A percentile compares a stretch with the other conserved stretches of the same genome.
phyloP scores from a whole-genome alignment of 2,888 invertebrate genomes.

The Agonum fuliginosum region DNA sequence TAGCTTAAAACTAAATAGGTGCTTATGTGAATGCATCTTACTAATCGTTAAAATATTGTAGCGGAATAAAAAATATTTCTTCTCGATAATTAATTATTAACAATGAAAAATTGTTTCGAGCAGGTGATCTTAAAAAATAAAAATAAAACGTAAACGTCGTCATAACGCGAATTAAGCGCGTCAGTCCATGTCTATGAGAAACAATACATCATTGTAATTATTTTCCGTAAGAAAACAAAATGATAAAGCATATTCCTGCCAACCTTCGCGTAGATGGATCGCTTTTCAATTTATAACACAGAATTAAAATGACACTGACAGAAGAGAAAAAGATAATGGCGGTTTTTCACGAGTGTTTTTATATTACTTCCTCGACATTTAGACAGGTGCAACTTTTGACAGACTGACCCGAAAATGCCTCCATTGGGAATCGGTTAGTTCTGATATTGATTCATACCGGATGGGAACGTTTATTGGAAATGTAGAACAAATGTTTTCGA shows the following conservation, averaged over 20 bases:
- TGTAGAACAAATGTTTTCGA: constrained; percentile 40
- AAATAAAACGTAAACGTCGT: not conserved
- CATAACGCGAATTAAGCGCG: constrained; percentile 11
- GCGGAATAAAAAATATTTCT: too few relatives aligned
- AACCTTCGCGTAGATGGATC: constrained; percentile 13
- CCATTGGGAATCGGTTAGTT: not conserved
- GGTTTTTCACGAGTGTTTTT: constrained; percentile 18
- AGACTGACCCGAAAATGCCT: constrained; percentile 20
- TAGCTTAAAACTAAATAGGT: too few relatives aligned
- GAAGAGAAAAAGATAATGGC: constrained; percentile 32
- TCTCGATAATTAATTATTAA: too few relatives aligned
- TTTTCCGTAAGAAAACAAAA: constrained; percentile 25
- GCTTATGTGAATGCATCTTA: too few relatives aligned
- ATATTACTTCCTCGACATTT: not conserved
- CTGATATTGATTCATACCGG: constrained; percentile 19
- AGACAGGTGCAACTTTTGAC: constrained; percentile 18
- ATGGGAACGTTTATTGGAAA: constrained; percentile 25
- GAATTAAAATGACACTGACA: constrained; percentile 48
- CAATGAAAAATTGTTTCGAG: not conserved
- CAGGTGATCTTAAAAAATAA: constrained; percentile 2
- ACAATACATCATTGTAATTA: constrained; percentile 39
- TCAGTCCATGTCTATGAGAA: constrained; percentile 8
- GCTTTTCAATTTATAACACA: constrained; percentile 30
- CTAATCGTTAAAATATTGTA: too few relatives aligned
- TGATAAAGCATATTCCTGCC: constrained; percentile 13